Evolutionary conservation across 2,113 vertebrate species (phyloP).

Genomic region (Strix uralensis): DNA sequence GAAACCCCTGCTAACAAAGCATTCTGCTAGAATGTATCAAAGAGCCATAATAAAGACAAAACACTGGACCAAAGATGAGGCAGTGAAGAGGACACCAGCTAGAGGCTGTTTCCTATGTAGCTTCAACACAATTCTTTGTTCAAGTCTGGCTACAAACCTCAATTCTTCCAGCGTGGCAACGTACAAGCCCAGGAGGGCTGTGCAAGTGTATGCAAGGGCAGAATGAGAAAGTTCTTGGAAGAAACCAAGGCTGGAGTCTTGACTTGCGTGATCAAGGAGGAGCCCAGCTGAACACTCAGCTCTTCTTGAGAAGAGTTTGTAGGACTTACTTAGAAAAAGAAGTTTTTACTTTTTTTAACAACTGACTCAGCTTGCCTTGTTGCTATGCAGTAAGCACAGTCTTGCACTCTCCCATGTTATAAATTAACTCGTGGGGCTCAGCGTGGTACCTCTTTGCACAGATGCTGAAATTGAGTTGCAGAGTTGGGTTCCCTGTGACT

Average conservation of each 20-base stretch:
- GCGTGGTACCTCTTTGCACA: neutral
- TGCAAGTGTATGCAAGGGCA: neutral
- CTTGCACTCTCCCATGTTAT: too few relatives aligned
- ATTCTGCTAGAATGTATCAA: neutral
- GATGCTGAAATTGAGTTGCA: neutral
- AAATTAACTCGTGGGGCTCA: neutral
- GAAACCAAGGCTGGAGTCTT: neutral
- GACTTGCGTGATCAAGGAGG: neutral
- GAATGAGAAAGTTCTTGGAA: neutral
- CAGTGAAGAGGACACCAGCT: neutral
- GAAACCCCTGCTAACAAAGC: neutral
- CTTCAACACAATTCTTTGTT: neutral
- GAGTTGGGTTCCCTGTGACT: neutral
- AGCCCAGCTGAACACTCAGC: neutral
- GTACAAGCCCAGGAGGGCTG: neutral
- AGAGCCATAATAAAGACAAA: neutral
- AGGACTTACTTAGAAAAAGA: neutral
- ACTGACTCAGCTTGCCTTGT: neutral
- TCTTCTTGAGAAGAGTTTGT: neutral
- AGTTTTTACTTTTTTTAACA: neutral
- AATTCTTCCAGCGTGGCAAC: accelerated
- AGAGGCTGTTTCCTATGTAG: neutral
- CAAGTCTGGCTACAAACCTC: neutral
- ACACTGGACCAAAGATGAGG: neutral
- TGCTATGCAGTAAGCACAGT: neutral